A percentile compares a stretch with the other conserved stretches of the same genome.
These are phyloP conservation scores for Chamaetylas fuelleborni DNA, from an alignment of 2,113 vertebrate genomes.

Conservation along the genomic window DNA sequence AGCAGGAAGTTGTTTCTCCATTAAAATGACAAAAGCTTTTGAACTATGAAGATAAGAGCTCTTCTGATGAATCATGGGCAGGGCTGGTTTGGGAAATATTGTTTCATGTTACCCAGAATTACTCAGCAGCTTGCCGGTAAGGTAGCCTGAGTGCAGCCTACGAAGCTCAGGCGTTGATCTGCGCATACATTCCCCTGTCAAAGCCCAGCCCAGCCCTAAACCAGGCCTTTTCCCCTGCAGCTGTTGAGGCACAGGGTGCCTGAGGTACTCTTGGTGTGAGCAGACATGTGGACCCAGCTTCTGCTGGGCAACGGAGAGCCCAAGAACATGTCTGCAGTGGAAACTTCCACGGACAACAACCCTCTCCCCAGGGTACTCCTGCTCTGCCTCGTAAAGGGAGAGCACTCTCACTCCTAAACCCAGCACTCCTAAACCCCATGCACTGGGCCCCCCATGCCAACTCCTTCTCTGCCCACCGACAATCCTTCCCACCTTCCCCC, in stretches of 20 bases:
- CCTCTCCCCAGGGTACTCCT: neutral
- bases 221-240: neutral
- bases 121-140: neutral
- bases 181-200: neutral
- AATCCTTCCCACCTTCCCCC: neutral
- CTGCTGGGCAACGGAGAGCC: neutral
- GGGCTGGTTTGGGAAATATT: neutral
- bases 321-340: rapidly evolving
- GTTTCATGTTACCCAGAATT: slow-evolving; percentile 9
- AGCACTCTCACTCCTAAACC: neutral
- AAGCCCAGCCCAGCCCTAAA: neutral
- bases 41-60: neutral
- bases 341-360: rapidly evolving
- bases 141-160: neutral
- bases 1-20: slow-evolving; percentile 41
- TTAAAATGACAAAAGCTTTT: slow-evolving; percentile 37
- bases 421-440: neutral
- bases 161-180: rapidly evolving
- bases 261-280: neutral
- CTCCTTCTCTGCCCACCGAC: neutral
- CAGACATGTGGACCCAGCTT: rapidly evolving
- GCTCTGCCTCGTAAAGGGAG: neutral
- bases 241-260: neutral
- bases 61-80: slow-evolving; percentile 22
- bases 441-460: neutral